Percentiles rank a stretch among this genome's conserved stretches.
Conservation (phyloP, 2,888 invertebrate species). For the Polydesmus complanatus region DNA sequence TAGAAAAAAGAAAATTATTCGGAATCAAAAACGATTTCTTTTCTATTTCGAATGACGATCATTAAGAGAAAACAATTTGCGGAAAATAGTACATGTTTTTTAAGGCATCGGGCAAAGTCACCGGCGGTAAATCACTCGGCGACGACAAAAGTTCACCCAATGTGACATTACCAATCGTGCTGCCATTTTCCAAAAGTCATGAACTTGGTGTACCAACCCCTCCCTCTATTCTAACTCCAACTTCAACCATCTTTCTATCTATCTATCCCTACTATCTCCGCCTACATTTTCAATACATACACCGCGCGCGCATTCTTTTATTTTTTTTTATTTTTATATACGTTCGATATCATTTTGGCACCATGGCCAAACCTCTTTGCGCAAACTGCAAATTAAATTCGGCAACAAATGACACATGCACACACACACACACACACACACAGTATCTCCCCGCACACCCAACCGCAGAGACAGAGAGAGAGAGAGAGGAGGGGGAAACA, state of each 20-base stretch:
- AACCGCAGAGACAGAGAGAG: not conserved
- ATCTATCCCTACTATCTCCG: not conserved
- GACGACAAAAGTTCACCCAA: not conserved
- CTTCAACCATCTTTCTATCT: not conserved
- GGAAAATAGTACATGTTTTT: not conserved
- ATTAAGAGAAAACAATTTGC: no score
- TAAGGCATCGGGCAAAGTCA: not conserved
- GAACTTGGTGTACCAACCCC: not conserved
- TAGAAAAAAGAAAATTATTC: no score
- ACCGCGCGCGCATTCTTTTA: not conserved
- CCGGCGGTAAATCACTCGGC: not conserved
- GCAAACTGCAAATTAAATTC: slow-evolving; percentile 12
- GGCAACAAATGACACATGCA: slow-evolving; percentile 3
- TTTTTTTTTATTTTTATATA: not conserved
- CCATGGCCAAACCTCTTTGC: not conserved
- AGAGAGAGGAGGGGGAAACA: not conserved
- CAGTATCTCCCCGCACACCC: not conserved
- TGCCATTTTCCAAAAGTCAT: not conserved
- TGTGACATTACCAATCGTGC: not conserved
- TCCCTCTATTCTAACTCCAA: not conserved
- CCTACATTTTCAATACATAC: not conserved
- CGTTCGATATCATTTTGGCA: not conserved
- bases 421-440: not conserved
- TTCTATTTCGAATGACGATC: no score
- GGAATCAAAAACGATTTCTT: no score